Conservation (phyloP, 2,797 vertebrate genomes). For the Crax fasciolata region DNA sequence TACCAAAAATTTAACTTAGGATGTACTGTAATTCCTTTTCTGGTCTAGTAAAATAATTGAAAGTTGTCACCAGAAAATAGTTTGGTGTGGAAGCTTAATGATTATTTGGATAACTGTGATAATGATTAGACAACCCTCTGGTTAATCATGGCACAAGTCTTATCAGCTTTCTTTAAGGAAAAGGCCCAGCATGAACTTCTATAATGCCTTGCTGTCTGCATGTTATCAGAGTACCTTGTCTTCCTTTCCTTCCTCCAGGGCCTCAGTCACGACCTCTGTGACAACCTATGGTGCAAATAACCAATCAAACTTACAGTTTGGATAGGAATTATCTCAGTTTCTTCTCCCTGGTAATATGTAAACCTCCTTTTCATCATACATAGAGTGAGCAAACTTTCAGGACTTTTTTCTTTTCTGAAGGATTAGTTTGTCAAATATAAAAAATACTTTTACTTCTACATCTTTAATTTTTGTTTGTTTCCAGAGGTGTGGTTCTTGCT, state of each 20-base stretch:
- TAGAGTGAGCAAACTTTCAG: background rate
- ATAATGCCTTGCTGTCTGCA: background rate
- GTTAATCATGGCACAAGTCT: background rate
- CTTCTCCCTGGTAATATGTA: background rate
- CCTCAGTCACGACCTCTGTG: background rate
- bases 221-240: background rate
- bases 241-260: background rate
- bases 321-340: background rate
- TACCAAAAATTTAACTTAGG: background rate
- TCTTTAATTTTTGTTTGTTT: background rate
- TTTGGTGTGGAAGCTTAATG: background rate
- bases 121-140: background rate
- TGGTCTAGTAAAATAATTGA: background rate
- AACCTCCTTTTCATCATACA: background rate
- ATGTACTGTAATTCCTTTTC: background rate
- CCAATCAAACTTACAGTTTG: background rate
- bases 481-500: accelerated
- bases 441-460: background rate
- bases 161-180: background rate
- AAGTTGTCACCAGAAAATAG: background rate
- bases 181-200: background rate
- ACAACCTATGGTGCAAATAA: background rate
- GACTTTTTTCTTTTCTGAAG: background rate
- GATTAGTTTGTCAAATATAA: background rate
- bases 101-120: background rate